Conservation (phyloP, 2,113 vertebrate species). For the Sylvia atricapilla region DNA sequence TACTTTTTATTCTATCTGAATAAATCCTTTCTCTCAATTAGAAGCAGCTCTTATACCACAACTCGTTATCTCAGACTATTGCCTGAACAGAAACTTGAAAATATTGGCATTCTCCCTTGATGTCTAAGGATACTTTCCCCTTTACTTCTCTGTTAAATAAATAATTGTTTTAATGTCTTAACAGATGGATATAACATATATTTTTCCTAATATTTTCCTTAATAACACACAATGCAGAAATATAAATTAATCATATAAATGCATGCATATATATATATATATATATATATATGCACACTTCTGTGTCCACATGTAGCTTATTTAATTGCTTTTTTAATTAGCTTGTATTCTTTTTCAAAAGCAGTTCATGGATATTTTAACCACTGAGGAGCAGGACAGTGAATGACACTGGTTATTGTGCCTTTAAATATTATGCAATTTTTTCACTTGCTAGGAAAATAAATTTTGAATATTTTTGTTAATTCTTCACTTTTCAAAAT, state of each 20-base stretch:
- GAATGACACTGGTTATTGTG: neutral
- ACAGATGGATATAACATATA: neutral
- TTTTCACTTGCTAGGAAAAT: neutral
- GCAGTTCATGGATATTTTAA: neutral
- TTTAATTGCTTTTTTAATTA: neutral
- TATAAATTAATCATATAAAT: neutral
- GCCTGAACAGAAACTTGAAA: neutral
- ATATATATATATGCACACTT: neutral
- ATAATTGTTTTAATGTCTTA: neutral
- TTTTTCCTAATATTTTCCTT: neutral
- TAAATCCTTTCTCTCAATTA: neutral
- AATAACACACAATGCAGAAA: neutral
- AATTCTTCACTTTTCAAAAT: neutral
- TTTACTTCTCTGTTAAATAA: neutral
- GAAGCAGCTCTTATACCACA: neutral
- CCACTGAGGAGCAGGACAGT: neutral
- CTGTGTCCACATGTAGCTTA: neutral
- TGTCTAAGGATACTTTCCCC: neutral
- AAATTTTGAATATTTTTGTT: neutral
- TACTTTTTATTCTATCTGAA: neutral
- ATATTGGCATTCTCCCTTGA: neutral
- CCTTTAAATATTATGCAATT: neutral
- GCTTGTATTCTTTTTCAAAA: neutral
- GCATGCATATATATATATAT: too few relatives aligned
- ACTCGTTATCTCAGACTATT: neutral